Percentiles rank a stretch among this genome's conserved stretches.
phyloP scores from a whole-genome alignment of 2,888 invertebrate species.

The Hermodice carunculata region DNA sequence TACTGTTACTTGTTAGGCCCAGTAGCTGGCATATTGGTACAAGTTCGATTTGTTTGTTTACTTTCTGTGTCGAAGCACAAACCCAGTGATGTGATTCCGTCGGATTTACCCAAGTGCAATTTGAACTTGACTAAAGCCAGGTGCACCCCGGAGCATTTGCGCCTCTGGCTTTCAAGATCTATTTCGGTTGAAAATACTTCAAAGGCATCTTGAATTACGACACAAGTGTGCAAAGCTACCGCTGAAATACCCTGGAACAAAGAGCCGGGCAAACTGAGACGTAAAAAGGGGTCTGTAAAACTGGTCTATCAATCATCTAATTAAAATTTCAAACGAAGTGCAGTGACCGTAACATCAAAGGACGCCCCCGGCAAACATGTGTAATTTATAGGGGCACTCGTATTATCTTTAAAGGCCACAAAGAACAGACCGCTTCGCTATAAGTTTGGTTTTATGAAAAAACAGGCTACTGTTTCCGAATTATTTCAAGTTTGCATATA shows the following conservation, averaged over 20 bases:
- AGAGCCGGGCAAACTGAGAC: background rate
- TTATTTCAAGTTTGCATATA: no score
- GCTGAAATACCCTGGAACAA: background rate
- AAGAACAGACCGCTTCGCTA: no score
- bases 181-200: background rate
- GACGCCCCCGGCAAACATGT: slow-evolving; percentile 49
- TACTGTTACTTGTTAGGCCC: no score
- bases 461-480: no score
- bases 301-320: slow-evolving; percentile 5
- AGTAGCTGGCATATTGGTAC: background rate
- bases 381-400: slow-evolving; percentile 53
- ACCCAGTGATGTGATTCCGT: no score
- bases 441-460: no score
- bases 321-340: slow-evolving; percentile 23
- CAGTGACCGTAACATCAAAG: slow-evolving; percentile 50
- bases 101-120: no score
- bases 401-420: slow-evolving; percentile 41
- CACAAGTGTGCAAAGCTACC: background rate
- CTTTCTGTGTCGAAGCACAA: no score
- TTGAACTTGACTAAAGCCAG: no score
- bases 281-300: background rate
- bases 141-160: no score
- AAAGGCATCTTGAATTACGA: slow-evolving; percentile 6
- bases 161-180: no score
- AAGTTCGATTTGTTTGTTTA: background rate